Evolutionary conservation across 2,888 invertebrate genomes (phyloP).

Genomic region (Trisateles emortualis): DNA sequence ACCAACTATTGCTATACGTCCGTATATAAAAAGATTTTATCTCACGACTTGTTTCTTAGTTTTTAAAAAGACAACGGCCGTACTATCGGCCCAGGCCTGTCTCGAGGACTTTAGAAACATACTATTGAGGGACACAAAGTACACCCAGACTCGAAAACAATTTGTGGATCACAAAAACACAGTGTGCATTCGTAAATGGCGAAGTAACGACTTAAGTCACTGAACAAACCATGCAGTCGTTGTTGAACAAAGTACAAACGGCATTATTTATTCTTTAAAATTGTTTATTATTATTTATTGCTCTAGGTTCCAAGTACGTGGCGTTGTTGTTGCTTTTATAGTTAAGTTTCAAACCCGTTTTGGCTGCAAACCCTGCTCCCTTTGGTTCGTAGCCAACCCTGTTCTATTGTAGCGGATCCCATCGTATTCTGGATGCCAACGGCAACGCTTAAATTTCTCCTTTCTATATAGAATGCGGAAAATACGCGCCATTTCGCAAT

Average conservation of each 20-base stretch:
- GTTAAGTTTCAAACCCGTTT: constrained; percentile 4
- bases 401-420: constrained; percentile 24
- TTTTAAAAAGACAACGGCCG: too few relatives aligned
- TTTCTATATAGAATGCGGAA: constrained; percentile 20
- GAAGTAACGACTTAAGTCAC: too few relatives aligned
- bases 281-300: not conserved
- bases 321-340: constrained; percentile 1
- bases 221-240: too few relatives aligned
- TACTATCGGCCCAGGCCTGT: too few relatives aligned
- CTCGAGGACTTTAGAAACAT: too few relatives aligned
- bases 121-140: too few relatives aligned
- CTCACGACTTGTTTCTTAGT: constrained; percentile 11
- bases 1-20: constrained; percentile 4
- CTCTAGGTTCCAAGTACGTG: not conserved
- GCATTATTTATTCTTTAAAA: constrained; percentile 27
- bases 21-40: constrained; percentile 37
- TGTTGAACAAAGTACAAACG: constrained; percentile 15
- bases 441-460: constrained; percentile 17
- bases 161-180: too few relatives aligned
- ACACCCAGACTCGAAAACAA: too few relatives aligned
- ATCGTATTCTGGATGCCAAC: constrained; percentile 24
- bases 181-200: too few relatives aligned
- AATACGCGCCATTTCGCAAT: not conserved
- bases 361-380: constrained; percentile 23
- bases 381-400: constrained; percentile 38